phyloP scores from a whole-genome alignment of 2,797 vertebrate genomes.

The Cheirogaleus major region DNA sequence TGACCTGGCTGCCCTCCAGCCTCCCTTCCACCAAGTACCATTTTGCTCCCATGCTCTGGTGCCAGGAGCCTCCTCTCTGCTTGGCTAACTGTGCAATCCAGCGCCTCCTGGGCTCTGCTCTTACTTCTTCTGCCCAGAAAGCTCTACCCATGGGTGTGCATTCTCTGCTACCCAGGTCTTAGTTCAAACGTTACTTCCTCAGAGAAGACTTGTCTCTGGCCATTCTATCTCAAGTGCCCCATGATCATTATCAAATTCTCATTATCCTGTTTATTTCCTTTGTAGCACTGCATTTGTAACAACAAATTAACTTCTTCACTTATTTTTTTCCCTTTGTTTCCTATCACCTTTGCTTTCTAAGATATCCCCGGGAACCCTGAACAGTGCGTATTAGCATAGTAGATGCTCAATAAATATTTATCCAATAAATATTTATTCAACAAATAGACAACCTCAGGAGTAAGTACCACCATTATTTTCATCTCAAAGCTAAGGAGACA shows the following conservation, averaged over 20 bases:
- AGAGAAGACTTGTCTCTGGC: not conserved
- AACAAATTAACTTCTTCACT: not conserved
- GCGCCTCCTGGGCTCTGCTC: not conserved
- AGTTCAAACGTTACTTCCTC: not conserved
- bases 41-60: not conserved
- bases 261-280: not conserved
- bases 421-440: not conserved
- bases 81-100: not conserved
- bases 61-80: not conserved
- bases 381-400: not conserved
- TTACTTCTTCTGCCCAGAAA: not conserved
- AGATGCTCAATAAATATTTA: not conserved
- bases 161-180: not conserved
- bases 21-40: not conserved
- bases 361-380: not conserved
- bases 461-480: not conserved
- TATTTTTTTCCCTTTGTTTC: not conserved
- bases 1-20: not conserved
- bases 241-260: not conserved
- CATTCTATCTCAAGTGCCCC: not conserved
- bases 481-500: not conserved
- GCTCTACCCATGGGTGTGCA: not conserved
- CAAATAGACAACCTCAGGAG: not conserved
- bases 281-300: not conserved
- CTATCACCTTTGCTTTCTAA: not conserved